Evolutionary conservation across 2,888 invertebrate genomes (phyloP), one percentile per base, ranked within the genome.

Genomic region (Drosophila siamana): DNA sequence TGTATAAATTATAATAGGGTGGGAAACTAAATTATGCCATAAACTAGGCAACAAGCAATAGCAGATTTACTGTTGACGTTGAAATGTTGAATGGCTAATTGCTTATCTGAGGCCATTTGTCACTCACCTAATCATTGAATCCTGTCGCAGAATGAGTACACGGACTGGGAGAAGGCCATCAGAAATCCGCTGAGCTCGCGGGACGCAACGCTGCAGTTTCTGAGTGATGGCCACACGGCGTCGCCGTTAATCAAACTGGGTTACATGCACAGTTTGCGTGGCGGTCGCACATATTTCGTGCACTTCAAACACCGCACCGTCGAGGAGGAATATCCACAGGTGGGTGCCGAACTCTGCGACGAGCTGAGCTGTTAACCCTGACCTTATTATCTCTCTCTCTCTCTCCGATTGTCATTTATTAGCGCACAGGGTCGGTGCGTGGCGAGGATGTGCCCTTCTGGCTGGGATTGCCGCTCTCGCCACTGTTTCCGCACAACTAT

Each of bases 101-200:
- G n/a, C n/a, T n/a, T n/a, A n/a, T n/a, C 19, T 19, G 19, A 3
- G 19, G 19, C 19, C 19, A 16, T 41, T 19, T 8, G 19, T 1
- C 9, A 41, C 11, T 19, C 16, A 38, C 41, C 19, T 11, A 33
- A 2, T 19, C 9, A 4, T 41, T 15, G 1, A 33, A 33, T 5
- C n/a, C 33, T n/a, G 4, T 4, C n/a, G n/a, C 28, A 96, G 92
- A 98, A 98, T 92, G 98, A 98, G 92, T 99, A 99, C 93, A 98
- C 98, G 66, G 98, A 98, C 92, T 98, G 98, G 98, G 97, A 97
- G 92, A 95, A 95, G 85, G 96, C 97, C 2, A 95, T 97, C 79
- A 96, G 97, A 88, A 97, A 96, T 92, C 96, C 97, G 73, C 94
- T 96, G 90, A 96, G 96, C 91, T 97, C 97, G 75, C 95, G 97